Evolutionary conservation across 2,113 vertebrate genomes (phyloP).

Genomic region (Oryzias javanicus): DNA sequence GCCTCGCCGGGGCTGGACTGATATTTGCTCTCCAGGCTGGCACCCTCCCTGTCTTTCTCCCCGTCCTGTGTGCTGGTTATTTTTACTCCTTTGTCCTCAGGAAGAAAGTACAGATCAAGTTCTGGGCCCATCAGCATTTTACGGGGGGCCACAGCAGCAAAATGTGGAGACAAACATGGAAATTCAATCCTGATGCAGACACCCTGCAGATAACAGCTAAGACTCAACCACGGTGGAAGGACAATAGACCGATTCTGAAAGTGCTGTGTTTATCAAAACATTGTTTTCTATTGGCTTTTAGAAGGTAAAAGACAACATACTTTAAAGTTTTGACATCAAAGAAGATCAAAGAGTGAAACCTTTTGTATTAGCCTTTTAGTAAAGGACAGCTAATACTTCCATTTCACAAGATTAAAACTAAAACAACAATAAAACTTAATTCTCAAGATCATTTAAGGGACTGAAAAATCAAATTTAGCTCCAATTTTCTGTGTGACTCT

Average conservation of each 20-base stretch:
- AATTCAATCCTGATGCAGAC: constrained; percentile 55
- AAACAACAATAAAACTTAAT: no score
- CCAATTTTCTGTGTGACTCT: no score
- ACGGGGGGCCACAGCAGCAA: constrained; percentile 59
- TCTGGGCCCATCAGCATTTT: constrained; percentile 74
- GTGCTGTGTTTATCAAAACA: not conserved
- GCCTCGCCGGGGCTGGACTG: constrained; percentile 20
- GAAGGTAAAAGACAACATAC: no score
- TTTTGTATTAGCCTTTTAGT: no score
- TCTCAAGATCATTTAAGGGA: no score
- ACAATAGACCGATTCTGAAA: constrained; percentile 37
- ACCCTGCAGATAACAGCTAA: constrained; percentile 8
- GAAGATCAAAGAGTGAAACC: no score
- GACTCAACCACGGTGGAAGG: constrained; percentile 15
- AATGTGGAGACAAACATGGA: constrained; percentile 49
- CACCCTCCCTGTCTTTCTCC: constrained; percentile 22
- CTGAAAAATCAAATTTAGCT: no score
- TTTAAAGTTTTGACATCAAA: no score
- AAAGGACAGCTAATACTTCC: no score
- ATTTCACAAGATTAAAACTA: no score
- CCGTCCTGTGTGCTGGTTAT: constrained; percentile 52
- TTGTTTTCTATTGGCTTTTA: not conserved
- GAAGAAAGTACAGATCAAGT: constrained; percentile 69
- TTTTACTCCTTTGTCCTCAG: constrained; percentile 67
- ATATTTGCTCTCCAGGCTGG: constrained; percentile 25